These are phyloP conservation scores for Zygothrica quintamaculata DNA, from an alignment of 2,888 invertebrate species.

Conservation along the genomic window DNA sequence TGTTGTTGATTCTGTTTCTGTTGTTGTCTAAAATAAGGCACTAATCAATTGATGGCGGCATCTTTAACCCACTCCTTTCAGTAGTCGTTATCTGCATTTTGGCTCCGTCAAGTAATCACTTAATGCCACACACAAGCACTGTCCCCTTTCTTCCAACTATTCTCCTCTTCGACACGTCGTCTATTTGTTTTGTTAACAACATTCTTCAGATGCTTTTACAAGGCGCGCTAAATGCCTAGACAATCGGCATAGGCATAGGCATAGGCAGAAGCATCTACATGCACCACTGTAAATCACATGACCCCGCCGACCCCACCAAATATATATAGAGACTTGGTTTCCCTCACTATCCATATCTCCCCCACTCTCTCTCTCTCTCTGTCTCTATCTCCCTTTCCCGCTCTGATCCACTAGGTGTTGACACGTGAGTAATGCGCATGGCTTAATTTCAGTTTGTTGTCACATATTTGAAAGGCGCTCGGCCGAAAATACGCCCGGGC, in stretches of 20 bases:
- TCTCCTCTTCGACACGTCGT: conserved; percentile 31
- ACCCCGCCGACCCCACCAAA: conserved; percentile 38
- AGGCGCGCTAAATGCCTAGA: conserved; percentile 64
- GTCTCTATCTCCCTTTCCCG: conserved; percentile 10
- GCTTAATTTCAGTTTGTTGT: conserved; percentile 77
- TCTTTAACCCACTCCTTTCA: conserved; percentile 33
- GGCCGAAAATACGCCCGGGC: conserved; percentile 39
- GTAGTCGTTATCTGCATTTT: background rate
- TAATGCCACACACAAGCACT: conserved; percentile 56
- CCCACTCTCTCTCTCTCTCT: background rate
- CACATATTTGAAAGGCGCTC: conserved; percentile 64
- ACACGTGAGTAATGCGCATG: conserved; percentile 72
- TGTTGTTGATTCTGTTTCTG: too few species aligned
- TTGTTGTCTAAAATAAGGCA: conserved; percentile 54
- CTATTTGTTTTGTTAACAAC: conserved; percentile 77
- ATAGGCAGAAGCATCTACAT: conserved; percentile 15
- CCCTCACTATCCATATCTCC: background rate
- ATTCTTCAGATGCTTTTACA: conserved; percentile 77
- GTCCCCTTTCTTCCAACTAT: background rate
- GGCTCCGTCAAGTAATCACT: conserved; percentile 56
- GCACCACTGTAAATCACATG: conserved; percentile 67
- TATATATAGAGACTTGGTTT: conserved; percentile 5
- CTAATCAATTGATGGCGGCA: conserved; percentile 66
- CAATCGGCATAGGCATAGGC: conserved; percentile 25
- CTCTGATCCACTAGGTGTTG: conserved; percentile 45